Conservation (phyloP, 2,888 invertebrate species). For the Ariolimax columbianus region DNA sequence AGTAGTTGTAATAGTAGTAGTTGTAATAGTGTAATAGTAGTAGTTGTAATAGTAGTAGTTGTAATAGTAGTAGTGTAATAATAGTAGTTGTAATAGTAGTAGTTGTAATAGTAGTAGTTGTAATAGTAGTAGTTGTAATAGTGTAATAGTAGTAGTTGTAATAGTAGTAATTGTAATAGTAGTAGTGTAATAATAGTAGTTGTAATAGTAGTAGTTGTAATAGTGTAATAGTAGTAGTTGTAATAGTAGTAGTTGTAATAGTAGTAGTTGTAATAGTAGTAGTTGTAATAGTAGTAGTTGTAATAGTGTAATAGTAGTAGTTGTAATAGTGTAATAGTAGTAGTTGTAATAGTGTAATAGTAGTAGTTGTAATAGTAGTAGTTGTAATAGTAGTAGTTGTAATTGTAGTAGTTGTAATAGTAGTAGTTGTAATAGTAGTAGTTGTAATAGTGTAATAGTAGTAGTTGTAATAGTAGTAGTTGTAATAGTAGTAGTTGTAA, state of each 20-base stretch:
- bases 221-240: conserved; percentile 6
- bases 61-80: background rate
- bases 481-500: background rate
- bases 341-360: conserved; percentile 1
- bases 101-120: background rate
- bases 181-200: background rate
- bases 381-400: background rate
- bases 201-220: background rate
- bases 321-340: background rate
- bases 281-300: conserved; percentile 13
- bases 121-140: background rate
- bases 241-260: conserved; percentile 3
- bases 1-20: no score
- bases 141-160: background rate
- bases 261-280: background rate
- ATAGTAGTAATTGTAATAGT: background rate
- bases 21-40: no score
- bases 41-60: background rate
- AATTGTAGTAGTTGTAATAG: background rate
- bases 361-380: background rate
- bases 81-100: background rate
- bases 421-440: conserved; percentile 9
- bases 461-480: background rate
- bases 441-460: background rate
- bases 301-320: background rate